phyloP scores from a whole-genome alignment of 2,797 vertebrate species.

The Artibeus lituratus region DNA sequence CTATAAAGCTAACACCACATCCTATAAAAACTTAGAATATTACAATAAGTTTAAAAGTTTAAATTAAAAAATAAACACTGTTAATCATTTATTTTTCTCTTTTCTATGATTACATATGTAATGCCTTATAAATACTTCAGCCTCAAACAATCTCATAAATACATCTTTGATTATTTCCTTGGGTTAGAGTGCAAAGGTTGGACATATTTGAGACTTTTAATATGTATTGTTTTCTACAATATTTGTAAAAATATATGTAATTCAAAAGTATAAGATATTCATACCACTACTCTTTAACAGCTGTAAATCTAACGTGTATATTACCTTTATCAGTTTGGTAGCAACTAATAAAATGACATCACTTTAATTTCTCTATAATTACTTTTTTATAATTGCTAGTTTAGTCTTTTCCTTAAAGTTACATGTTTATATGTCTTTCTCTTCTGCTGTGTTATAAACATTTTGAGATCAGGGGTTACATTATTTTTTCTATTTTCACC shows the following conservation, averaged over 20 bases:
- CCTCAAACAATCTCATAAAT: neutral
- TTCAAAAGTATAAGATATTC: neutral
- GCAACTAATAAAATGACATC: neutral
- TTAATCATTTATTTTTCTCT: neutral
- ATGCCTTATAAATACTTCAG: neutral
- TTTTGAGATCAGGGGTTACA: neutral
- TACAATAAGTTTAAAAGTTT: neutral
- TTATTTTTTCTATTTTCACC: constrained; percentile 1
- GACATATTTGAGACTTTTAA: neutral
- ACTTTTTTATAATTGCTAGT: neutral
- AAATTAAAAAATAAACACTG: neutral
- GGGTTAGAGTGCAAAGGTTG: neutral
- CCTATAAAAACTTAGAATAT: neutral
- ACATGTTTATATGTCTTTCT: neutral
- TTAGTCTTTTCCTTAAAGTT: constrained; percentile 24
- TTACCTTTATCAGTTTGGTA: neutral
- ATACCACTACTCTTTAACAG: neutral
- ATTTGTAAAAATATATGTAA: neutral
- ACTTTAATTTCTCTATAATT: constrained; percentile 21
- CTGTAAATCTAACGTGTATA: neutral
- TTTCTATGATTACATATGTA: neutral
- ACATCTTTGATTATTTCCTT: neutral
- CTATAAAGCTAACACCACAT: neutral
- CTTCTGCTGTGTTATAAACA: neutral
- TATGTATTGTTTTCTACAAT: neutral